A percentile compares a stretch with the other conserved stretches of the same genome.
These are phyloP conservation scores for Paelopatides confundens DNA, from an alignment of 53 echinoderm and acorn worm genomes.

Conservation along the genomic window DNA sequence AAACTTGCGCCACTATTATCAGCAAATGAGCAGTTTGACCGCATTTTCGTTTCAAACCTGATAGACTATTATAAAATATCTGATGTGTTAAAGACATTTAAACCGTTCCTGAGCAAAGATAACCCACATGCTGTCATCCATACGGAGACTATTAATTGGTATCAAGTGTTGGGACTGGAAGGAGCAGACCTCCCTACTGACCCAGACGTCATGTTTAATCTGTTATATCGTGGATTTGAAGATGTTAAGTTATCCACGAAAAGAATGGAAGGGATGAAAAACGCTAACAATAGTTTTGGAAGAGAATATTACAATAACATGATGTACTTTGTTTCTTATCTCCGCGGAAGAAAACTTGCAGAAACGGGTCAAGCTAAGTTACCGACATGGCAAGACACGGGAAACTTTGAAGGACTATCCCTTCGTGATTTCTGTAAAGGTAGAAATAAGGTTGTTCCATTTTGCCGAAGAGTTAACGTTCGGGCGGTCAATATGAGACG, in stretches of 20 bases:
- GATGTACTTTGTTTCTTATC: conserved; percentile 64
- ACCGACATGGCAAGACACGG: conserved; percentile 54
- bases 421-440: conserved; percentile 70
- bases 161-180: not conserved
- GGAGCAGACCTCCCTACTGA: not conserved
- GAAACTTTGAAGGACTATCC: conserved; percentile 32
- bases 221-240: not conserved
- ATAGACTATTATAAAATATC: not conserved
- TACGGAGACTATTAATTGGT: conserved; percentile 3
- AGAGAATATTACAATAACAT: conserved; percentile 67
- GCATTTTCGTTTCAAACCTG: conserved; percentile 26
- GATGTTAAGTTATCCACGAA: not conserved
- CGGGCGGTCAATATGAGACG: not conserved
- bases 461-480: not conserved
- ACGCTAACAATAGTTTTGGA: not conserved
- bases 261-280: not conserved
- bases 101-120: not conserved
- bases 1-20: not conserved
- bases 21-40: not conserved
- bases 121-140: conserved; percentile 9
- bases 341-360: conserved; percentile 54
- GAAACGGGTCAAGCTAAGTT: not conserved
- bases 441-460: conserved; percentile 69
- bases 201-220: not conserved
- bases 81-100: not conserved